Conservation (phyloP, 2,113 vertebrate genomes). For the Phalacrocorax aristotelis region DNA sequence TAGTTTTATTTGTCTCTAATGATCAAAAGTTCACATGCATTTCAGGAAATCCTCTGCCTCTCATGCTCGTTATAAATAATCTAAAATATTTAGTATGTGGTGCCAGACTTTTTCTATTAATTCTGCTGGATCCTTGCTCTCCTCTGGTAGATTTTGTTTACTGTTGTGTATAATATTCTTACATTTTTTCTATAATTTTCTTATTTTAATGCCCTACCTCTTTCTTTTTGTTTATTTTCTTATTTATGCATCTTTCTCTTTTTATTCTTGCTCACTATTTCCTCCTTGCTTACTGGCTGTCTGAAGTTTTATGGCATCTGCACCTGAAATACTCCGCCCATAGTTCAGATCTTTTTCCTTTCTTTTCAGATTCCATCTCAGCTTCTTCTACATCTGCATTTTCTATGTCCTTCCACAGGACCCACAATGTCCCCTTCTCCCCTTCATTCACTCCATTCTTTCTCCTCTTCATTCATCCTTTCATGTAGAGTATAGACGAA, state of each 20-base stretch:
- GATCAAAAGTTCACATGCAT: neutral
- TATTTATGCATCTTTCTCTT: neutral
- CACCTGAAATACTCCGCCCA: neutral
- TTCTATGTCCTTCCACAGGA: neutral
- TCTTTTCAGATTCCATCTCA: neutral
- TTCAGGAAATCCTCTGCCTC: neutral
- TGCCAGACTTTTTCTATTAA: neutral
- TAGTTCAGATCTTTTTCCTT: neutral
- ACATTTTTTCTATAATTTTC: neutral
- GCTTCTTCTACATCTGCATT: neutral
- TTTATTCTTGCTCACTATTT: neutral
- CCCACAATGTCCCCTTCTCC: neutral
- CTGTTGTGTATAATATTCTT: accelerated
- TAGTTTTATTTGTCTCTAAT: neutral
- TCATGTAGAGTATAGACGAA: neutral
- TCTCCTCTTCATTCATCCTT: neutral
- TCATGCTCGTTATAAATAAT: neutral
- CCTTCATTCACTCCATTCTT: neutral
- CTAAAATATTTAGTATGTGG: neutral
- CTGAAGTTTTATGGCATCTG: neutral
- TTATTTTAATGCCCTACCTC: neutral
- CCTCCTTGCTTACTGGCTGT: neutral
- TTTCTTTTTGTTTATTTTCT: neutral
- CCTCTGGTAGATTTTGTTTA: neutral
- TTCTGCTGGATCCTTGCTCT: neutral